Evolutionary conservation across 2,888 invertebrate genomes (phyloP).

Genomic region (Celastrina argiolus): DNA sequence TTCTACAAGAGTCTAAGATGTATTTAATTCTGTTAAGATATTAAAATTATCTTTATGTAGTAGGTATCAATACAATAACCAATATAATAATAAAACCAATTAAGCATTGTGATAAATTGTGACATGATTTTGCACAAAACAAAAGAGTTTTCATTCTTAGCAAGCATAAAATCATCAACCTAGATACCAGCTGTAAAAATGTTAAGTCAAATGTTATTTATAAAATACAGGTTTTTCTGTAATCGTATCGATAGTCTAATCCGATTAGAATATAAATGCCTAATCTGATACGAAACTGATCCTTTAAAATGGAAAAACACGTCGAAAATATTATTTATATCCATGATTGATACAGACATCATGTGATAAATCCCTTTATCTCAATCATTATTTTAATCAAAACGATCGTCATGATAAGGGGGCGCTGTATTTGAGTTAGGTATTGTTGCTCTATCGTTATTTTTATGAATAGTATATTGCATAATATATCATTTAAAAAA

Average conservation of each 20-base stretch:
- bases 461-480: neutral
- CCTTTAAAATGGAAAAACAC: constrained; percentile 6
- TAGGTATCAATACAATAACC: too few species aligned
- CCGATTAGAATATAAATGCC: neutral
- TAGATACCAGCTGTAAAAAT: neutral
- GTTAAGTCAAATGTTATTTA: neutral
- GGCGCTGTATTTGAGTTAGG: neutral
- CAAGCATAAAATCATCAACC: neutral
- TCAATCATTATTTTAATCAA: neutral
- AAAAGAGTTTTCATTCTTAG: neutral
- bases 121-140: neutral
- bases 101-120: neutral
- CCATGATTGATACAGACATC: constrained; percentile 1
- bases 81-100: too few species aligned
- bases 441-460: neutral
- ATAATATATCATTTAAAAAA: neutral
- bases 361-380: neutral
- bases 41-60: too few species aligned
- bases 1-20: too few species aligned
- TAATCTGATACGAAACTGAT: neutral
- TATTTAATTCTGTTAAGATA: too few species aligned
- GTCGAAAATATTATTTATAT: neutral
- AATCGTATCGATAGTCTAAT: neutral
- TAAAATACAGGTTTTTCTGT: neutral
- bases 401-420: neutral